These are phyloP conservation scores for Hipposideros armiger DNA, from an alignment of 2,113 vertebrate species.

Conservation along the genomic window DNA sequence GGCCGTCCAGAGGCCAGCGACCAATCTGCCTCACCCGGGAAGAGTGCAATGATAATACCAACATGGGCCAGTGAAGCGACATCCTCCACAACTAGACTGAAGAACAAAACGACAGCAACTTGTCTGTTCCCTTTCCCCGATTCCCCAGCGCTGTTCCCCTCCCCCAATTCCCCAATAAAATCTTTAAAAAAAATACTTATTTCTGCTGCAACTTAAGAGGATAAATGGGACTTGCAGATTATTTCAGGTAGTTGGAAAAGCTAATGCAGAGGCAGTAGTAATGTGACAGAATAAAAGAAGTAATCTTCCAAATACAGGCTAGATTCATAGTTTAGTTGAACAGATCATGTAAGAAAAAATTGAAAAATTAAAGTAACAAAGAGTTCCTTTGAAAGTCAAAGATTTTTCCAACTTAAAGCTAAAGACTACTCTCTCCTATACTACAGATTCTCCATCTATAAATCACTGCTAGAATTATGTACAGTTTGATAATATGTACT, in stretches of 20 bases:
- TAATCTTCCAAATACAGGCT: not conserved
- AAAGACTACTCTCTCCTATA: not conserved
- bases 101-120: too few species aligned
- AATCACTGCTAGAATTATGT: conserved; percentile 13
- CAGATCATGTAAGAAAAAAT: not conserved
- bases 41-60: too few species aligned
- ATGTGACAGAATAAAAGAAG: not conserved
- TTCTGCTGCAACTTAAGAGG: conserved; percentile 30
- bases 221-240: not conserved
- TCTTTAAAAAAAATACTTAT: not conserved
- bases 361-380: conserved; percentile 20
- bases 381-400: conserved; percentile 7
- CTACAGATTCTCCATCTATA: not conserved
- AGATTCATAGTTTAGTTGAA: conserved; percentile 29
- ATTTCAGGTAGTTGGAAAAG: not conserved
- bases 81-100: too few species aligned
- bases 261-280: not conserved
- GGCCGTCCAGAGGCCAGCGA: too few species aligned
- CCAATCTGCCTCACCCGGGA: too few species aligned
- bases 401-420: not conserved
- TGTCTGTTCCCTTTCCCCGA: too few species aligned
- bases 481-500: not conserved
- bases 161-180: too few species aligned
- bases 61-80: too few species aligned
- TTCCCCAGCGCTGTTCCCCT: too few species aligned